Base-by-base conservation (phyloP, 2,888 invertebrate genomes). In the Agrotis puta region DNA sequence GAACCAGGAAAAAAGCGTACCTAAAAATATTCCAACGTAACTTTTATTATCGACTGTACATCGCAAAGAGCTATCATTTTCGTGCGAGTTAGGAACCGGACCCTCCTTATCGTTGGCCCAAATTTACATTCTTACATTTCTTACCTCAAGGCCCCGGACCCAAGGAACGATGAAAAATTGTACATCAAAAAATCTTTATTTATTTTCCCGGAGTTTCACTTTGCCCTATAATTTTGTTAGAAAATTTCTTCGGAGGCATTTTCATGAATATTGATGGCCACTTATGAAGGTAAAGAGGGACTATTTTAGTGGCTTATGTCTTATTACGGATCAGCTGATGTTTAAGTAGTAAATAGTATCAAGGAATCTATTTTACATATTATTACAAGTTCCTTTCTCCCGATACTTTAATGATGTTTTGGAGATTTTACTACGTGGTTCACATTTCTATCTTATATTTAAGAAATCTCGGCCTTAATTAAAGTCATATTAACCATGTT, bases 101-200 rank as follows among this genome's bases (percentile, higher is more conserved):
- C 85, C 79, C 81, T 76, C 58, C 74, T 79, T 84, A 85, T 85
- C 85, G 79, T 56, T 74, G 75, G 54, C 78, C 79, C 50, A 75
- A 86, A 88, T 88, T 88, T 88, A 86, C 87, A 88, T 88, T 81
- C 81, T 59, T 75, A 57, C 43, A 51, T 72, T 88, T 82, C 80
- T 79, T 79, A 80, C 84, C 82, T 81, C 73, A 67, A 58, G 74
- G 70, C 68, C 20, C 62, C 54, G 57, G 47, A 39, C 63, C 57
- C 58, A 69, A 68, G 61, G 66, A 68, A 84, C 81, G 13, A 82
- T 83, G 80, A 83, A 84, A 87, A 82, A 83, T 81, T 76, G 69
- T 75, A 78, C 67, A 64, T 81, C 63, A 81, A 74, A 71, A 79
- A 57, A 74, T 68, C 69, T 69, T 68, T 86, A 77, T 82, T 77